Conservation (phyloP, 2,113 vertebrate genomes). For the Oplegnathus fasciatus region DNA sequence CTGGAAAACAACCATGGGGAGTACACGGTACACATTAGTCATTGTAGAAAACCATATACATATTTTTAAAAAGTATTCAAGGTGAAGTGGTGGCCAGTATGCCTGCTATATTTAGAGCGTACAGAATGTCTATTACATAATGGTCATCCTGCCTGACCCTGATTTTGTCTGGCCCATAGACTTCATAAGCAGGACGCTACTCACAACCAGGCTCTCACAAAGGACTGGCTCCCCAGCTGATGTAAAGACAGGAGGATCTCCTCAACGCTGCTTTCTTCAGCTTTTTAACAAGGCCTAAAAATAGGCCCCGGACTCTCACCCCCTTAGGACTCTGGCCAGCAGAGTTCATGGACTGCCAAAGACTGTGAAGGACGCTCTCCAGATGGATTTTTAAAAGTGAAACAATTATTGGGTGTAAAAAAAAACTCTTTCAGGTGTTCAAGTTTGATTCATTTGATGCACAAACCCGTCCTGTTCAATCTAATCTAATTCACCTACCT, state of each 20-base stretch:
- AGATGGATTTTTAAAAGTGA: neutral
- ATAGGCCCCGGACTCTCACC: neutral
- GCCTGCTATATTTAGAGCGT: constrained; percentile 43
- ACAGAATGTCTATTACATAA: constrained; percentile 51
- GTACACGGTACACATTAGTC: neutral
- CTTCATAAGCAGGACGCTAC: neutral
- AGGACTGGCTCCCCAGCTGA: neutral
- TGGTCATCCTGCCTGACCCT: constrained; percentile 25
- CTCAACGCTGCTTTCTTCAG: constrained; percentile 12
- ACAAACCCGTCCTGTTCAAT: neutral
- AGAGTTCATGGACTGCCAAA: neutral
- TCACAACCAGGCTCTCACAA: neutral
- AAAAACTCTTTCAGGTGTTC: neutral
- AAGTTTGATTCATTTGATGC: neutral
- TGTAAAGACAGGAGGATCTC: constrained; percentile 25
- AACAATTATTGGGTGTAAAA: neutral
- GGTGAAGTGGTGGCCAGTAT: constrained; percentile 12
- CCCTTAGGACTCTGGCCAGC: neutral
- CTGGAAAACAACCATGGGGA: neutral
- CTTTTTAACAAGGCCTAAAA: neutral
- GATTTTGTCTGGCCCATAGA: constrained; percentile 6
- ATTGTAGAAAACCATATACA: neutral
- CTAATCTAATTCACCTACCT: neutral
- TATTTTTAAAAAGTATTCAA: neutral
- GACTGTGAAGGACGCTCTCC: neutral